These are phyloP conservation scores for Drosophila diplacantha DNA, from an alignment of 2,888 invertebrate species.

Conservation along the genomic window DNA sequence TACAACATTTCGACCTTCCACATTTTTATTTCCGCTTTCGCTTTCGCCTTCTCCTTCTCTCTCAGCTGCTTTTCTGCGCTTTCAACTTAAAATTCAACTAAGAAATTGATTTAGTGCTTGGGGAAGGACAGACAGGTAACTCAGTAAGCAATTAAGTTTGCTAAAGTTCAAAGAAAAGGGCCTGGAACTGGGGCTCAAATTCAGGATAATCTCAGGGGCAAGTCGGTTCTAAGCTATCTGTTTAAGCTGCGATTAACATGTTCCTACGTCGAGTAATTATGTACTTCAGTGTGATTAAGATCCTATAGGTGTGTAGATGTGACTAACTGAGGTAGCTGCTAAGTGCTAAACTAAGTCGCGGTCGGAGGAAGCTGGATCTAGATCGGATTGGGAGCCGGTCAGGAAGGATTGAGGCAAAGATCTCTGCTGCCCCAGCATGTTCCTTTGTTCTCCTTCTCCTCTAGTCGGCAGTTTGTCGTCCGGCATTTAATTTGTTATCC, in stretches of 20 bases:
- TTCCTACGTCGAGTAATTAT: conserved; percentile 64
- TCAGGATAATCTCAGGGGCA: not conserved
- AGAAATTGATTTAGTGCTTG: conserved; percentile 69
- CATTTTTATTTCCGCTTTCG: not conserved
- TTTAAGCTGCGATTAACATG: conserved; percentile 68
- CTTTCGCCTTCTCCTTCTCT: not conserved
- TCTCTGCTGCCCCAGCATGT: conserved; percentile 2
- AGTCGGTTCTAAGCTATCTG: conserved; percentile 50
- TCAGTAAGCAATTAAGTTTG: conserved; percentile 62
- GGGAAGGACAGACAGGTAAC: conserved; percentile 55
- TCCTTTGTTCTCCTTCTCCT: conserved; percentile 13
- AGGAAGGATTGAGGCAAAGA: conserved; percentile 44
- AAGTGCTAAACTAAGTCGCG: conserved; percentile 36
- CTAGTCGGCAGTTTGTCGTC: conserved; percentile 64
- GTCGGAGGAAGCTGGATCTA: conserved; percentile 26
- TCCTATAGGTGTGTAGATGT: conserved; percentile 41
- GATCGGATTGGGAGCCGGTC: conserved; percentile 30
- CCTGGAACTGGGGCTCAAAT: not conserved
- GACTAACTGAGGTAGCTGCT: conserved; percentile 60
- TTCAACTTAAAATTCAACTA: conserved; percentile 67
- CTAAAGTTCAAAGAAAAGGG: conserved; percentile 49
- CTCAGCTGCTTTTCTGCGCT: conserved; percentile 28
- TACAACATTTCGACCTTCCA: conserved; percentile 62
- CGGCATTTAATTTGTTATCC: conserved; percentile 35
- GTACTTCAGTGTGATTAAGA: conserved; percentile 35